These are phyloP conservation scores for Phyllotreta cruciferae DNA, from an alignment of 2,888 invertebrate genomes.

Conservation along the genomic window DNA sequence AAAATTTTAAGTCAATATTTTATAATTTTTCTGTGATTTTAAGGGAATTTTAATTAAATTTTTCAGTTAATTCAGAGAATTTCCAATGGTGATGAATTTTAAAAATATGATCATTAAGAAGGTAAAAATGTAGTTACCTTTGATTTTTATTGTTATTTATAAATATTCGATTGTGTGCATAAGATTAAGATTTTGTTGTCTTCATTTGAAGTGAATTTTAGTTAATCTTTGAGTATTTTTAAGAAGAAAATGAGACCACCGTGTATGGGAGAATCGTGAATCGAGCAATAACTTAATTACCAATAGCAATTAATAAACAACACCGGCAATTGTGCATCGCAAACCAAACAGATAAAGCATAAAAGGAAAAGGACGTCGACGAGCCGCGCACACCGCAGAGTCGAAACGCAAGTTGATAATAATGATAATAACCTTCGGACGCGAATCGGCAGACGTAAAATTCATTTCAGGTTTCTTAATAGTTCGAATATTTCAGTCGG, in stretches of 20 bases:
- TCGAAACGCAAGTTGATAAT: conserved; percentile 11
- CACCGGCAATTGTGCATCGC: conserved; percentile 48
- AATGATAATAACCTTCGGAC: conserved; percentile 52
- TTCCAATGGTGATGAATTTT: too few species aligned
- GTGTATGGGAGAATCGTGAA: neutral
- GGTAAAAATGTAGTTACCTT: too few species aligned
- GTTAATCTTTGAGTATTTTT: neutral
- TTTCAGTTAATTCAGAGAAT: too few species aligned
- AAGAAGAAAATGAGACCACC: conserved; percentile 8
- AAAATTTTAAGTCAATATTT: too few species aligned
- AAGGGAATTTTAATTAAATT: too few species aligned
- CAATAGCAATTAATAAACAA: conserved; percentile 50
- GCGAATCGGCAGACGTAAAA: conserved; percentile 54
- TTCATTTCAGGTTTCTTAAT: conserved; percentile 54
- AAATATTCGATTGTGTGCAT: too few species aligned
- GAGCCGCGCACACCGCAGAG: conserved; percentile 35
- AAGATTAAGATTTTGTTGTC: too few species aligned
- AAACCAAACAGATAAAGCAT: conserved; percentile 50
- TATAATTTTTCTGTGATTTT: too few species aligned
- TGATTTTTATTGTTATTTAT: too few species aligned
- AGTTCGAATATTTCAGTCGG: conserved; percentile 51
- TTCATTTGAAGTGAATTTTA: neutral
- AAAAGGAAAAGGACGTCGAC: conserved; percentile 43
- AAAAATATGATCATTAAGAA: too few species aligned
- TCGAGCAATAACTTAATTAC: conserved; percentile 43